These are phyloP conservation scores for Microplitis manilae DNA, from an alignment of 2,888 invertebrate species.

Conservation along the genomic window DNA sequence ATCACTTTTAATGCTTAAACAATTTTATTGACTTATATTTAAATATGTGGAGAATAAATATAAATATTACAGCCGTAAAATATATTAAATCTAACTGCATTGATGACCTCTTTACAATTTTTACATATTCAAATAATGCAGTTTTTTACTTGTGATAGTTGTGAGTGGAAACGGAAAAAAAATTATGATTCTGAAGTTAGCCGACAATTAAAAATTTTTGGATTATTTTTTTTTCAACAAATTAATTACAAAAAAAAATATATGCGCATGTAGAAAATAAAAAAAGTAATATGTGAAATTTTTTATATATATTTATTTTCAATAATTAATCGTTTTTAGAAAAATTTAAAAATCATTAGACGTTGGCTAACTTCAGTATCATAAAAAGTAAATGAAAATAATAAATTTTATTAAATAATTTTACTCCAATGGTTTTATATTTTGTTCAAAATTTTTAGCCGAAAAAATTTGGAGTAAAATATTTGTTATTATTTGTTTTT, in stretches of 20 bases:
- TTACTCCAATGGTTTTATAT: constrained; percentile 30
- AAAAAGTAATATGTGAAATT: no score
- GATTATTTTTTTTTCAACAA: no score
- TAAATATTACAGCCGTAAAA: not conserved
- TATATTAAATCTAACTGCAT: not conserved
- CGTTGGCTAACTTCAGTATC: no score
- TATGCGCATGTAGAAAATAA: no score
- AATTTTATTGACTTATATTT: not conserved
- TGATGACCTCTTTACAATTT: not conserved
- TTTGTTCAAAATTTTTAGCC: constrained; percentile 23
- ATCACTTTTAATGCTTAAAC: not conserved
- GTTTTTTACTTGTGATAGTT: constrained; percentile 7
- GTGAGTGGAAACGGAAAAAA: not conserved
- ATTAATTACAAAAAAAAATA: no score
- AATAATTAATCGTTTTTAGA: no score
- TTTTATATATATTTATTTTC: no score
- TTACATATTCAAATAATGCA: constrained; percentile 5
- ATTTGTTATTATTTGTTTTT: not conserved
- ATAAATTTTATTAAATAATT: constrained; percentile 7
- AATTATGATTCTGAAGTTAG: no score
- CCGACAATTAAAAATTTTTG: no score
- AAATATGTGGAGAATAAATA: not conserved
- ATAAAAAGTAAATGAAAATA: not conserved
- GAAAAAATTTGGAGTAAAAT: constrained; percentile 30
- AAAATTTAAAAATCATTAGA: no score